phyloP scores from a whole-genome alignment of 2,797 vertebrate genomes.

The Channallabes apus region DNA sequence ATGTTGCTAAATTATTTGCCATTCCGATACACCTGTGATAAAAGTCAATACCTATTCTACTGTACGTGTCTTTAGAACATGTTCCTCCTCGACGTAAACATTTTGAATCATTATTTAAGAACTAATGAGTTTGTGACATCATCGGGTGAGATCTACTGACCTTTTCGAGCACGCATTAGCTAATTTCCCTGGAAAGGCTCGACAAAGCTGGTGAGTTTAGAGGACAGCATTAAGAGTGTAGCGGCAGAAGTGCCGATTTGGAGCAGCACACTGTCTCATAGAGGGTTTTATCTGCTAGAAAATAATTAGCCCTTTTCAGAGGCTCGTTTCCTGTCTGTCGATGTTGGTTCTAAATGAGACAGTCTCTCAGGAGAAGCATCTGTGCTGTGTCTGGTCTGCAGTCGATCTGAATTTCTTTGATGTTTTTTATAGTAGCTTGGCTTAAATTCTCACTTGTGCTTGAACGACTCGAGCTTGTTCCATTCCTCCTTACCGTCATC shows the following conservation, averaged over 20 bases:
- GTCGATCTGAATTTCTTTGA: constrained; percentile 46
- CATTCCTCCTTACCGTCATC: not conserved
- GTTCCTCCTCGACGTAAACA: not conserved
- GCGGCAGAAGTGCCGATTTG: constrained; percentile 18
- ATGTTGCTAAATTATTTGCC: too few species aligned
- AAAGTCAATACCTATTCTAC: not conserved
- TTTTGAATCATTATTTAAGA: not conserved
- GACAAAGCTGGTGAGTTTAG: constrained; percentile 4
- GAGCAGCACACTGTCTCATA: constrained; percentile 25
- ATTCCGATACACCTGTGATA: not conserved
- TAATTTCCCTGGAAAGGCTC: not conserved
- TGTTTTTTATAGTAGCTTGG: constrained; percentile 56
- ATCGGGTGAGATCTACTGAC: not conserved
- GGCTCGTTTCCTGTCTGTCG: constrained; percentile 37
- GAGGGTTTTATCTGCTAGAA: constrained; percentile 39
- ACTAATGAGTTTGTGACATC: not conserved
- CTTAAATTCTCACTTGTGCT: constrained; percentile 48
- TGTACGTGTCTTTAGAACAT: not conserved
- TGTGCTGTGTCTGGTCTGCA: constrained; percentile 36
- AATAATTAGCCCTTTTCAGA: constrained; percentile 50
- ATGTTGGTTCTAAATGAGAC: constrained; percentile 48
- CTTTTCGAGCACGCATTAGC: not conserved
- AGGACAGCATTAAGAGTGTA: not conserved
- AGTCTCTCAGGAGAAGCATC: constrained; percentile 46
- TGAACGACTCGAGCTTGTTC: constrained; percentile 26